Conservation (phyloP, 2,113 vertebrate species). For the Cheirogaleus medius region DNA sequence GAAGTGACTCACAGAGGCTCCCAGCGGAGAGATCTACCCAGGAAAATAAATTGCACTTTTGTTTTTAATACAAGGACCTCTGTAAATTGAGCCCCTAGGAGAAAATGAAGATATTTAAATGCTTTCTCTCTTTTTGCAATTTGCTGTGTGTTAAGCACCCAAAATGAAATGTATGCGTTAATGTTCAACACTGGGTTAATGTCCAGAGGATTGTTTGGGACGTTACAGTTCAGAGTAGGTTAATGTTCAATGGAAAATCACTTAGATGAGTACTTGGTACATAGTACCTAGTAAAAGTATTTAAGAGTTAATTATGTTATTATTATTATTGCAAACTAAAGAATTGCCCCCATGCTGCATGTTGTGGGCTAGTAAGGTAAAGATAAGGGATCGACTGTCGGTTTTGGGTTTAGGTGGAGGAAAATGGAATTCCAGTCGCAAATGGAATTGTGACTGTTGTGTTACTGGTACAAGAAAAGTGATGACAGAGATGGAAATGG, state of each 20-base stretch:
- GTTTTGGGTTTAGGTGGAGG: not conserved
- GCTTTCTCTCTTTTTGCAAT: not conserved
- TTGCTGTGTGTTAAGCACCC: not conserved
- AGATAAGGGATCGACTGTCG: not conserved
- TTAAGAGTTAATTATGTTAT: not conserved
- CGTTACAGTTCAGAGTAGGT: not conserved
- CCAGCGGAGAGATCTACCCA: not conserved
- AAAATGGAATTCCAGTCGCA: too few species aligned
- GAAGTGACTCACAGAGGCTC: not conserved
- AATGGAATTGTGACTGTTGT: not conserved
- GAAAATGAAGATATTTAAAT: not conserved
- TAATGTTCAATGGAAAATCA: conserved; percentile 38
- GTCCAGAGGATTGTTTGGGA: conserved; percentile 9
- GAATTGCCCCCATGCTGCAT: not conserved
- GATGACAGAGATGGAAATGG: not conserved
- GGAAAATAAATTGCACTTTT: not conserved
- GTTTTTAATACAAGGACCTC: not conserved
- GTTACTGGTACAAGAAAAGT: not conserved
- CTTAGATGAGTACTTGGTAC: not conserved
- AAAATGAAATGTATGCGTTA: not conserved
- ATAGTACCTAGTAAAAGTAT: not conserved
- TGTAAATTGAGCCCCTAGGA: not conserved
- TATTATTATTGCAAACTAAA: not conserved
- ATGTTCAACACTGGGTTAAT: not conserved
- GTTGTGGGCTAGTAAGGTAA: not conserved